Percentiles rank a stretch among this genome's conserved stretches.
Conservation (phyloP, 2,888 invertebrate genomes). For the Drosophila borealis region DNA sequence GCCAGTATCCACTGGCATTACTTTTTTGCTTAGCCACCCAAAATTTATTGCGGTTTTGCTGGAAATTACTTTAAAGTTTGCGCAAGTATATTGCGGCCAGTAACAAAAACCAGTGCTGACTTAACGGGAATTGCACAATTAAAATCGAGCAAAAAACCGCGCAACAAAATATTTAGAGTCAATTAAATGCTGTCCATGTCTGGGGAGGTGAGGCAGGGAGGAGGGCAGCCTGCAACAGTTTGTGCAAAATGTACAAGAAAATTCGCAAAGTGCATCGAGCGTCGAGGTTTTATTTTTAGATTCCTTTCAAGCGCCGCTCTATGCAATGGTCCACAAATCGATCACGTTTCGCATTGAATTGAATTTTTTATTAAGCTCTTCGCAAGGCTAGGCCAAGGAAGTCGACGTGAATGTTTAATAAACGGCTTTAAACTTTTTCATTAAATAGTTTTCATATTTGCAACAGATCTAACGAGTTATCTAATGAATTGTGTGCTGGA, state of each 20-base stretch:
- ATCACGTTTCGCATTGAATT: conserved; percentile 27
- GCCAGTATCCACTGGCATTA: conserved; percentile 15
- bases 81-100: conserved; percentile 39
- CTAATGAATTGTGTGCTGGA: background rate
- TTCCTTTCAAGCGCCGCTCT: background rate
- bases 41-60: conserved; percentile 64
- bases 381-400: background rate
- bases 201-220: too few relatives aligned
- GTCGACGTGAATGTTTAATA: background rate
- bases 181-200: conserved; percentile 52
- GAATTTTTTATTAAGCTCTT: conserved; percentile 4
- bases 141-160: conserved; percentile 55
- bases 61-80: conserved; percentile 73
- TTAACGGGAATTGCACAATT: conserved; percentile 60
- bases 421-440: background rate
- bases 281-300: background rate
- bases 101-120: conserved; percentile 48
- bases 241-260: conserved; percentile 1
- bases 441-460: background rate
- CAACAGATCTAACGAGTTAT: background rate
- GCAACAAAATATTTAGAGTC: conserved; percentile 75
- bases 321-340: conserved; percentile 10
- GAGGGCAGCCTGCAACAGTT: background rate
- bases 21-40: conserved; percentile 26
- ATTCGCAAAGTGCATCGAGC: conserved; percentile 4